Conservation (phyloP, 2,888 invertebrate genomes). For the Lasioglossum calceatum region DNA sequence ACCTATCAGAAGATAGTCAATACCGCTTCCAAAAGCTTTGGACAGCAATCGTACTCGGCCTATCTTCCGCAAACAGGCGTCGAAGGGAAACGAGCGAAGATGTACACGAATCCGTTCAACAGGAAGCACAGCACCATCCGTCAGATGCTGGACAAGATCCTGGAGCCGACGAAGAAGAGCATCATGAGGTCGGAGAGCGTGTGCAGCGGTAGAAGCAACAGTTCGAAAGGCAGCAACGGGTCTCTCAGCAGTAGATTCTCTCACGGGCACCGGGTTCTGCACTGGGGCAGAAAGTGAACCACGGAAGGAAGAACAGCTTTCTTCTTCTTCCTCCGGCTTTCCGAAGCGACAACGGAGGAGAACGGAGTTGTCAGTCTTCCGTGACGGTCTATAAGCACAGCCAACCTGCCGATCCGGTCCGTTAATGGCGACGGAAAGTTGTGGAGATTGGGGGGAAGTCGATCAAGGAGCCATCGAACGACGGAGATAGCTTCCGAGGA, state of each 20-base stretch:
- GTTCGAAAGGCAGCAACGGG: slow-evolving; percentile 77
- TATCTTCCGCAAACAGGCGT: not conserved
- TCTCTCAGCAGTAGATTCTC: slow-evolving; percentile 68
- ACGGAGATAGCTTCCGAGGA: not conserved
- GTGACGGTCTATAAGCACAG: not conserved
- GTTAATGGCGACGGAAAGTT: not conserved
- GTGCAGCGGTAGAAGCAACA: slow-evolving; percentile 77
- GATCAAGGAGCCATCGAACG: not conserved
- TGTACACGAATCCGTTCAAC: slow-evolving; percentile 90
- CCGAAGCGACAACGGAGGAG: slow-evolving; percentile 20
- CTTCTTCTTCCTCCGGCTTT: slow-evolving; percentile 15
- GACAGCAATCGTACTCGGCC: not conserved
- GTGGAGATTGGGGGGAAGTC: not conserved
- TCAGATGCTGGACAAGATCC: slow-evolving; percentile 88
- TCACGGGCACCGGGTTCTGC: slow-evolving; percentile 72
- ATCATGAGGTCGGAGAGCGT: slow-evolving; percentile 81
- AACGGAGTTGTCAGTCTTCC: slow-evolving; percentile 20
- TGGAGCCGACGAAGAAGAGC: slow-evolving; percentile 84
- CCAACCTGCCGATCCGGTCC: slow-evolving; percentile 7
- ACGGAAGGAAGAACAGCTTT: slow-evolving; percentile 19
- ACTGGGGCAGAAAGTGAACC: slow-evolving; percentile 80
- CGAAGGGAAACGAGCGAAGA: slow-evolving; percentile 72
- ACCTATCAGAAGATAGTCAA: not conserved
- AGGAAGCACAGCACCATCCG: slow-evolving; percentile 89
- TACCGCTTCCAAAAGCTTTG: not conserved